These are phyloP conservation scores for Lophotis ruficrista DNA, from an alignment of 2,113 vertebrate genomes.

Conservation along the genomic window DNA sequence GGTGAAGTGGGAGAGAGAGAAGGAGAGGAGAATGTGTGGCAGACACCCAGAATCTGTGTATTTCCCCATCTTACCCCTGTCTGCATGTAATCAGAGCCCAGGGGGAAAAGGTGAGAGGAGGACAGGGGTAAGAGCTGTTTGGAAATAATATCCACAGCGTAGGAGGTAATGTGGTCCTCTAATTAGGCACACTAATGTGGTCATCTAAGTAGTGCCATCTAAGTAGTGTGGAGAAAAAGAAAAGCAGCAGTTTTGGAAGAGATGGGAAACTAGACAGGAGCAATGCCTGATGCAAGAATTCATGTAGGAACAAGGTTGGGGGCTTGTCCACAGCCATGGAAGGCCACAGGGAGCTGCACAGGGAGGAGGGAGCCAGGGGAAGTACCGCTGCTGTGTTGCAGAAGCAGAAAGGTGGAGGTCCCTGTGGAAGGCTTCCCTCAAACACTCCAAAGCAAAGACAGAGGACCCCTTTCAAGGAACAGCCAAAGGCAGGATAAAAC, in stretches of 20 bases:
- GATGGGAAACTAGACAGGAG: background rate
- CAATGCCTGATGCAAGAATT: background rate
- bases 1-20: background rate
- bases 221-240: background rate
- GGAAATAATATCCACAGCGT: background rate
- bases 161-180: background rate
- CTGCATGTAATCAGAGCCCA: background rate
- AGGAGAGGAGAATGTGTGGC: background rate
- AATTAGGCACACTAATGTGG: background rate
- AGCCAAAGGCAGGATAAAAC: background rate
- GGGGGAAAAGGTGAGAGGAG: background rate
- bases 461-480: background rate
- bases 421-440: background rate
- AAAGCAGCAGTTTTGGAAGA: background rate
- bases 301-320: background rate
- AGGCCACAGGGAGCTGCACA: background rate
- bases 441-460: background rate
- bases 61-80: background rate
- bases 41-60: background rate
- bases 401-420: background rate
- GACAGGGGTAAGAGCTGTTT: background rate
- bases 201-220: no score
- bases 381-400: background rate
- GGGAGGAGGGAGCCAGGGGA: background rate
- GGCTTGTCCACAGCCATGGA: rapidly evolving